Conservation (phyloP, 2,113 vertebrate genomes). For the Brachyhypopomus gauderio region DNA sequence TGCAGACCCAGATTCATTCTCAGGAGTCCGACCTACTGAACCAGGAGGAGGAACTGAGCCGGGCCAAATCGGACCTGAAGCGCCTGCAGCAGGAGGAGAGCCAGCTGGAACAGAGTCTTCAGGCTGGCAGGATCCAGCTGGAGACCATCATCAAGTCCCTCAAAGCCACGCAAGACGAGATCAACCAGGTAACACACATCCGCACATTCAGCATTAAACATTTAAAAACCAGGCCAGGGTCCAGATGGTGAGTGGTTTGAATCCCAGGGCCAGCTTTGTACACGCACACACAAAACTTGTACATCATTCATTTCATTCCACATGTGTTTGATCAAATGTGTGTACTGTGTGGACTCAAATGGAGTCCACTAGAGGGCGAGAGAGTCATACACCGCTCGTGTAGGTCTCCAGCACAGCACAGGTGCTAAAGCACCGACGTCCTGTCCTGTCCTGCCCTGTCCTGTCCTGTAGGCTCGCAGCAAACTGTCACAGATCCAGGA, state of each 20-base stretch:
- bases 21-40: slow-evolving; percentile 91
- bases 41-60: slow-evolving; percentile 92
- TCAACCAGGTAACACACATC: slow-evolving; percentile 85
- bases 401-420: neutral
- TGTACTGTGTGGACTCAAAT: too few relatives aligned
- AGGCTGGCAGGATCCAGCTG: slow-evolving; percentile 90
- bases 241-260: too few relatives aligned
- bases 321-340: too few relatives aligned
- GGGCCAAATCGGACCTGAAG: slow-evolving; percentile 87
- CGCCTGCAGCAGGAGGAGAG: slow-evolving; percentile 91
- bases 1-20: slow-evolving; percentile 92
- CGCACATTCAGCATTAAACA: too few relatives aligned
- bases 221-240: too few relatives aligned
- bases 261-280: too few relatives aligned
- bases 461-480: slow-evolving; percentile 81
- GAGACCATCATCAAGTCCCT: slow-evolving; percentile 97
- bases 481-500: slow-evolving; percentile 92
- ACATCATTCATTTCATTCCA: too few relatives aligned
- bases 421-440: too few relatives aligned
- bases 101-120: slow-evolving; percentile 94
- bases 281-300: too few relatives aligned
- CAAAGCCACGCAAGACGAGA: slow-evolving; percentile 94
- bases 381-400: neutral
- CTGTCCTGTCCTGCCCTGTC: neutral
- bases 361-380: slow-evolving; percentile 33